Conservation (phyloP, 2,797 vertebrate genomes). For the Mormyrops attenuatus region DNA sequence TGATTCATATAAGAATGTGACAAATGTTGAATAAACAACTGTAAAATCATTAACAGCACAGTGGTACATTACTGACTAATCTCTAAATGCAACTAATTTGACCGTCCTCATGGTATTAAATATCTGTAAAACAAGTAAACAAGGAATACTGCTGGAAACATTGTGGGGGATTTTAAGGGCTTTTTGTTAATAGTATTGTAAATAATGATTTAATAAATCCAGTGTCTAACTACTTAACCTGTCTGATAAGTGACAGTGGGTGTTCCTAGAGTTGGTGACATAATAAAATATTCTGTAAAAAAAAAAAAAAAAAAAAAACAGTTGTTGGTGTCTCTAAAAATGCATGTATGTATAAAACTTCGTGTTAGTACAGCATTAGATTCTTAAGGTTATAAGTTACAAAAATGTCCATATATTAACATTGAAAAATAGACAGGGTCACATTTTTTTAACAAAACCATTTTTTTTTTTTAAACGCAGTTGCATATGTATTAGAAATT, state of each 20-base stretch:
- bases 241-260: constrained; percentile 16
- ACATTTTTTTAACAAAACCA: background rate
- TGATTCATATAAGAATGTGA: background rate
- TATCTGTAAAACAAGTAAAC: constrained; percentile 12
- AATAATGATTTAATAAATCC: constrained; percentile 38
- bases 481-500: background rate
- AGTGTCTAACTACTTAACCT: constrained; percentile 29
- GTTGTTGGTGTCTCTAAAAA: background rate
- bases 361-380: background rate
- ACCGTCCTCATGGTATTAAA: background rate
- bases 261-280: constrained; percentile 9
- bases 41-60: background rate
- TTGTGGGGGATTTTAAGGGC: background rate
- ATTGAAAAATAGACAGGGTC: background rate
- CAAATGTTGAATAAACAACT: background rate
- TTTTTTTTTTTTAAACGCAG: background rate
- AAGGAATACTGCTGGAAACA: background rate
- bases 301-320: background rate
- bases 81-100: constrained; percentile 2
- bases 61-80: constrained; percentile 9
- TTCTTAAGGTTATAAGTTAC: background rate
- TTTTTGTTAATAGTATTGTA: constrained; percentile 49
- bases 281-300: constrained; percentile 26
- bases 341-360: background rate
- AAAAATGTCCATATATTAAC: background rate